These are phyloP conservation scores for Hiodon tergisus DNA, from an alignment of 2,113 vertebrate genomes.

Conservation along the genomic window DNA sequence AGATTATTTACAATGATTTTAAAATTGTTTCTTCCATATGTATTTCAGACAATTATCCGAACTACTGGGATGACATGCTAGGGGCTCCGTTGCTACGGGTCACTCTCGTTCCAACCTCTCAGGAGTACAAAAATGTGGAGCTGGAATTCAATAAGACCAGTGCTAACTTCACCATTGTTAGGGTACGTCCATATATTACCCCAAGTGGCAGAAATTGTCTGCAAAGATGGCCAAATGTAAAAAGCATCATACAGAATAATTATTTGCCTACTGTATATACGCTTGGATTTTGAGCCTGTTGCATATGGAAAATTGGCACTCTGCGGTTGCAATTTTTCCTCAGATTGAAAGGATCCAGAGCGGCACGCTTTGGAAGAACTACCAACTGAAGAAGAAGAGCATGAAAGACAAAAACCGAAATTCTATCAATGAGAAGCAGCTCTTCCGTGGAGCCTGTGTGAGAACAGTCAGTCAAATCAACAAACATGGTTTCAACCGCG, in stretches of 20 bases:
- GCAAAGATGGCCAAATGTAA: too few relatives aligned
- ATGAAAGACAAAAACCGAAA: conserved; percentile 72
- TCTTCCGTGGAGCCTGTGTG: conserved; percentile 76
- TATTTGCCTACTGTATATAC: neutral
- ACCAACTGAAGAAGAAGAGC: conserved; percentile 69
- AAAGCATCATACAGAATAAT: too few relatives aligned
- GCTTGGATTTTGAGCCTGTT: neutral
- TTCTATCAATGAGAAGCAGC: conserved; percentile 61
- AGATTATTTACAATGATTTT: neutral
- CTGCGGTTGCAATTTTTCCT: conserved; percentile 17
- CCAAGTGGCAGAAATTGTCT: too few relatives aligned
- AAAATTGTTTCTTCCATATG: neutral
- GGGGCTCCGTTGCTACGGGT: conserved; percentile 37
- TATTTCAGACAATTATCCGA: conserved; percentile 39
- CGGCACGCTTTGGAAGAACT: conserved; percentile 67
- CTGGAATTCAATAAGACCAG: conserved; percentile 43
- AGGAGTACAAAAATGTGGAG: conserved; percentile 55
- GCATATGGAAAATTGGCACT: neutral
- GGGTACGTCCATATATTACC: conserved; percentile 42
- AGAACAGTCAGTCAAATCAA: conserved; percentile 59
- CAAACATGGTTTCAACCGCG: conserved; percentile 74
- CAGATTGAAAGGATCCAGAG: conserved; percentile 86
- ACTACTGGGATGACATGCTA: conserved; percentile 70
- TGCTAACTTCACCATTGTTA: conserved; percentile 38
- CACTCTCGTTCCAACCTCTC: conserved; percentile 22